Evolutionary conservation across 2,888 invertebrate genomes (phyloP).

Genomic region (Agonopterix subpropinquella): DNA sequence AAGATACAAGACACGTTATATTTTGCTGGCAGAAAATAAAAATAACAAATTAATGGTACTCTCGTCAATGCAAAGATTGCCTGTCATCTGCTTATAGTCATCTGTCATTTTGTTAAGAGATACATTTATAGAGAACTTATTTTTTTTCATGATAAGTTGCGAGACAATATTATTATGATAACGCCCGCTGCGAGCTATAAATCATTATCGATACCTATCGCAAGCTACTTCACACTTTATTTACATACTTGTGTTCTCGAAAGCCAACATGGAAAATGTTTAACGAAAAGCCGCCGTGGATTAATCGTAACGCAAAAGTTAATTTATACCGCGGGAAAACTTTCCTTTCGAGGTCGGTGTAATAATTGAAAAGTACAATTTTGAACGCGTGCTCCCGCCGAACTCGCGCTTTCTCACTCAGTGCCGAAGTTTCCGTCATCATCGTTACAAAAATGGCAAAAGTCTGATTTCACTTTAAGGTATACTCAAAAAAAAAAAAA

Average conservation of each 20-base stretch:
- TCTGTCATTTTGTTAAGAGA: too few species aligned
- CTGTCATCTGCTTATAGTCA: too few species aligned
- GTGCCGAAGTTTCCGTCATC: constrained; percentile 39
- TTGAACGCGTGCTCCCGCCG: constrained; percentile 27
- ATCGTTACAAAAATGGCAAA: constrained; percentile 47
- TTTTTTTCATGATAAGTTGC: constrained; percentile 11
- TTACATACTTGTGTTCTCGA: constrained; percentile 5
- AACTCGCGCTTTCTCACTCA: constrained; percentile 22
- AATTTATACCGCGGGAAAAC: constrained; percentile 41
- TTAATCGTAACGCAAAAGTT: constrained; percentile 44
- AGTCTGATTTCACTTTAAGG: constrained; percentile 29
- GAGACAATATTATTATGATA: constrained; percentile 31
- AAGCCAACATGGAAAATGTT: constrained; percentile 30
- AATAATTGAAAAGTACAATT: constrained; percentile 54
- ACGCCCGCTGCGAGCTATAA: constrained; percentile 36
- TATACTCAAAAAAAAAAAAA: constrained; percentile 34
- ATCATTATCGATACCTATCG: constrained; percentile 38
- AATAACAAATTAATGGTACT: too few species aligned
- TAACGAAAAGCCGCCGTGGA: constrained; percentile 32
- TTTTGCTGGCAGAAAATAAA: too few species aligned
- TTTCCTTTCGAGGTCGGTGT: constrained; percentile 36
- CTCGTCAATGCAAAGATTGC: too few species aligned
- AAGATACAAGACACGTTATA: too few species aligned
- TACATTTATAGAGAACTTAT: too few species aligned
- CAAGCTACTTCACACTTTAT: constrained; percentile 26